These are phyloP conservation scores for Latrodectus geometricus DNA, from an alignment of 1,140 invertebrate genomes.

Conservation along the genomic window DNA sequence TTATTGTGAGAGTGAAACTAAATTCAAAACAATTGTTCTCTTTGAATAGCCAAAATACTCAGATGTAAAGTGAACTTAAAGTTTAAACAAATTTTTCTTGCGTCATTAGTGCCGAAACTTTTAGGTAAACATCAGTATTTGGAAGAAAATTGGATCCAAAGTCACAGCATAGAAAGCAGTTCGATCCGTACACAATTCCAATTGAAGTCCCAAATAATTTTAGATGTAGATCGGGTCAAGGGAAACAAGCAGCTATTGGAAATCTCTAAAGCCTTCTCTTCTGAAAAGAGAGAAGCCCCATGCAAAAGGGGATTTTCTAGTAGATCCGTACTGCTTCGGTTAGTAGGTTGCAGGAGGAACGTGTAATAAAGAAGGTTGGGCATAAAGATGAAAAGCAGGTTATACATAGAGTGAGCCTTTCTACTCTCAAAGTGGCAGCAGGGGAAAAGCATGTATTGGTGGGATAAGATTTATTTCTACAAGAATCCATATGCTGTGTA, in stretches of 20 bases:
- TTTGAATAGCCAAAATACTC: too few species aligned
- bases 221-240: conserved; percentile 39
- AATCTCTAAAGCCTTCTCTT: conserved; percentile 33
- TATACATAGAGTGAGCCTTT: neutral
- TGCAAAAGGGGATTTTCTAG: conserved; percentile 28
- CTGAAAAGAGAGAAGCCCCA: conserved; percentile 17
- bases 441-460: neutral
- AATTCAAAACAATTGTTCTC: too few species aligned
- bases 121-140: neutral
- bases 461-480: neutral
- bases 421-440: neutral
- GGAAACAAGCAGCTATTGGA: conserved; percentile 40
- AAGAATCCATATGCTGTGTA: neutral
- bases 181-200: conserved; percentile 7
- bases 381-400: conserved; percentile 15
- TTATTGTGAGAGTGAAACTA: too few species aligned
- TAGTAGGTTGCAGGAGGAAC: conserved; percentile 15
- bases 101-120: neutral
- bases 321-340: conserved; percentile 40
- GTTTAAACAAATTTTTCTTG: too few species aligned
- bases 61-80: too few species aligned
- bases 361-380: conserved; percentile 30
- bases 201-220: conserved; percentile 46
- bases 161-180: neutral
- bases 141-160: neutral